phyloP scores from a whole-genome alignment of 2,113 vertebrate genomes.

The Marmota flaviventris region DNA sequence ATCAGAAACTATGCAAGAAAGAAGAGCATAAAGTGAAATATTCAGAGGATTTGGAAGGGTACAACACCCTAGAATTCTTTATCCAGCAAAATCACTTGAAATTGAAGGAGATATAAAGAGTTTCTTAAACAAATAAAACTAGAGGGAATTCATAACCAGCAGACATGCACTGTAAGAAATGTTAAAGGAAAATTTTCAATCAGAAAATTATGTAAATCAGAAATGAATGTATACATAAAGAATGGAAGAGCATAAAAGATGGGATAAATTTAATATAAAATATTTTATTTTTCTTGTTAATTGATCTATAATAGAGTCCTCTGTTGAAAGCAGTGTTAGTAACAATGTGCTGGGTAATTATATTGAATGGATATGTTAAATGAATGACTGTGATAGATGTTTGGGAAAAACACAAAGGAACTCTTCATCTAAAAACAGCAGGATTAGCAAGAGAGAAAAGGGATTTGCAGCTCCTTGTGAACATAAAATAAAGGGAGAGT shows the following conservation, averaged over 20 bases:
- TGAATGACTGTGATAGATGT: not conserved
- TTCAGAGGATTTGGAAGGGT: not conserved
- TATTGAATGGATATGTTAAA: not conserved
- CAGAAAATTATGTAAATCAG: not conserved
- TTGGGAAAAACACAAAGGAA: not conserved
- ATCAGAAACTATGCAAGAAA: not conserved
- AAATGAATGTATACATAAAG: not conserved
- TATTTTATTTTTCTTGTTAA: not conserved
- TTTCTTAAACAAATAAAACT: not conserved
- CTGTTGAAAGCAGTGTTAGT: not conserved
- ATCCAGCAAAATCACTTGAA: not conserved
- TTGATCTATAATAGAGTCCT: not conserved
- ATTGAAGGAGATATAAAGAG: not conserved
- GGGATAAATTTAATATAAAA: not conserved
- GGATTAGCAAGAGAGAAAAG: not conserved
- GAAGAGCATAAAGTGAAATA: not conserved
- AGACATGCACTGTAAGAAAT: not conserved
- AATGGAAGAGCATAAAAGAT: not conserved
- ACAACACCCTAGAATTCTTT: not conserved
- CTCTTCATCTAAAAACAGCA: not conserved
- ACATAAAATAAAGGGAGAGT: no score
- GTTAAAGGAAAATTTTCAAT: not conserved
- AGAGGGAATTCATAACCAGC: not conserved
- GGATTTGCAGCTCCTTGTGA: no score
- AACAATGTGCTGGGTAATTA: not conserved